Evolutionary conservation across 1,140 invertebrate species (phyloP).

Genomic region (Ectropis grisescens): DNA sequence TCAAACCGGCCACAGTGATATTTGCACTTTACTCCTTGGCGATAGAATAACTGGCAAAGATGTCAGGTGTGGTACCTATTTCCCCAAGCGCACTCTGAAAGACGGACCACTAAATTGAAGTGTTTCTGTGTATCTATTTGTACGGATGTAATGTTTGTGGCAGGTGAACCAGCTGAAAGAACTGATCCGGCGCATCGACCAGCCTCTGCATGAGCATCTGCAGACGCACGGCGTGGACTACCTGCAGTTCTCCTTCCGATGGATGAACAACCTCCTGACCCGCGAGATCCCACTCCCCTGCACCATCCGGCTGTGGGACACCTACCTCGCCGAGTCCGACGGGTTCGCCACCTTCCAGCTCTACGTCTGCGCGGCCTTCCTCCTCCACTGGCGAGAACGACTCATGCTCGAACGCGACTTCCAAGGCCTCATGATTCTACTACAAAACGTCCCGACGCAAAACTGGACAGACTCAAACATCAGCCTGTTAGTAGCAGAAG

Average conservation of each 20-base stretch:
- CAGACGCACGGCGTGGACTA: conserved; percentile 96
- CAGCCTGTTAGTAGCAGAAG: conserved; percentile 95
- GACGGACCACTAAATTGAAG: no score
- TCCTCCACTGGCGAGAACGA: conserved; percentile 94
- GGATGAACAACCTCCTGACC: conserved; percentile 99
- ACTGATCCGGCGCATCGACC: conserved; percentile 95
- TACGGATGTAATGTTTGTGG: no score
- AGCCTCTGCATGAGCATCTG: conserved; percentile 91
- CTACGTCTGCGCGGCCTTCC: conserved; percentile 98
- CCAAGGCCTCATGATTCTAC: conserved; percentile 95
- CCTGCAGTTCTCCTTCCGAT: conserved; percentile 99
- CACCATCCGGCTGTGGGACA: conserved; percentile 99
- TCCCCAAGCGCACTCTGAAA: no score
- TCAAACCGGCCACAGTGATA: no score
- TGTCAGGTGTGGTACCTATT: no score
- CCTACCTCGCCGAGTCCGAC: conserved; percentile 97
- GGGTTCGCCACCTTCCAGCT: conserved; percentile 97
- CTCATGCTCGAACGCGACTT: conserved; percentile 95
- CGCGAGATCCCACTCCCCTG: conserved; percentile 96
- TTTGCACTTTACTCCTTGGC: no score
- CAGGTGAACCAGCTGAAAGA: conserved; percentile 89
- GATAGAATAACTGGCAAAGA: no score
- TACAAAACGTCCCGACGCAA: conserved; percentile 98
- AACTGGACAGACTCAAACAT: conserved; percentile 97
- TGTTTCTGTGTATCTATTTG: no score